Percentiles rank a stretch among this genome's conserved stretches.
Evolutionary conservation across 2,888 invertebrate genomes (phyloP).

Genomic region (Eremobia ochroleuca): DNA sequence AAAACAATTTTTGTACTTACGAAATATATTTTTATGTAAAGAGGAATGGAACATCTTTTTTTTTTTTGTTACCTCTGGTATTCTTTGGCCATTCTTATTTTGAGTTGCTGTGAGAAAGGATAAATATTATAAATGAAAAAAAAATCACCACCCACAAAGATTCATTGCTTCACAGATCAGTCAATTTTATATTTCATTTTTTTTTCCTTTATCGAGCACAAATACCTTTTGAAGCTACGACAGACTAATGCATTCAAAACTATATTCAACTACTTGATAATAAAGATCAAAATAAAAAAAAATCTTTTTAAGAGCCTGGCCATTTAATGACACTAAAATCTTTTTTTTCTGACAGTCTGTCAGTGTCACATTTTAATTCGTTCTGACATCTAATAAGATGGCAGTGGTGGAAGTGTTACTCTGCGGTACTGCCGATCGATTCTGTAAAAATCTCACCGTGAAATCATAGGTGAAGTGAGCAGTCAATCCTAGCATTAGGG

Average conservation of each 20-base stretch:
- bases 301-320: not conserved
- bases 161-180: not conserved
- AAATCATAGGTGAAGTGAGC: too few species aligned
- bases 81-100: slow-evolving; percentile 13
- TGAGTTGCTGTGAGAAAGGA: slow-evolving; percentile 12
- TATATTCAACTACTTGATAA: too few species aligned
- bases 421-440: too few species aligned
- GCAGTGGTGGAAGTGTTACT: not conserved
- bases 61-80: slow-evolving; percentile 5
- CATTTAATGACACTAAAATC: too few species aligned
- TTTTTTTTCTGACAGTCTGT: not conserved
- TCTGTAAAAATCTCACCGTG: too few species aligned
- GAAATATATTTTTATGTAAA: slow-evolving; percentile 12
- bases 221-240: not conserved
- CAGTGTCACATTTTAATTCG: not conserved
- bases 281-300: not conserved
- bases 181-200: not conserved
- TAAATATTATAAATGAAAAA: slow-evolving; percentile 4
- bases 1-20: slow-evolving; percentile 7
- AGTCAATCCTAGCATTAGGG: too few species aligned
- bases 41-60: not conserved
- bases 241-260: not conserved
- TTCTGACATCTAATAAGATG: not conserved
- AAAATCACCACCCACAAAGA: not conserved
- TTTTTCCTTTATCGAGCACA: not conserved